Conservation (phyloP, 1,140 invertebrate genomes). For the Drosophila pectinifera region DNA sequence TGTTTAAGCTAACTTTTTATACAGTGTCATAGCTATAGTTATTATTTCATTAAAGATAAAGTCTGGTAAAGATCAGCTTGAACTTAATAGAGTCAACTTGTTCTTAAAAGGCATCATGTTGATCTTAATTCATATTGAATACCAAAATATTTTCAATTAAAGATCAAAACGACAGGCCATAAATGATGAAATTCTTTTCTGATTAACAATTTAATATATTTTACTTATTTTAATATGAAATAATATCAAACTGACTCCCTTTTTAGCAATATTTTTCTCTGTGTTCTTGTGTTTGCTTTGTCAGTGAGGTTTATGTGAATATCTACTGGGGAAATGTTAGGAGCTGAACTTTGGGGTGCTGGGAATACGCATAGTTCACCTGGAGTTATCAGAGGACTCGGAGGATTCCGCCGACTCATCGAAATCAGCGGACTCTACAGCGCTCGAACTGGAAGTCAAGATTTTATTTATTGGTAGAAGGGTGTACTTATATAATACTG, state of each 20-base stretch:
- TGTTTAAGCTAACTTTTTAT: too few relatives aligned
- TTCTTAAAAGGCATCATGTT: neutral
- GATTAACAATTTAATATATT: neutral
- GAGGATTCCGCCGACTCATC: slow-evolving; percentile 9
- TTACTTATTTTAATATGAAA: neutral
- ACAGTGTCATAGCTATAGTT: neutral
- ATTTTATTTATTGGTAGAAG: slow-evolving; percentile 1
- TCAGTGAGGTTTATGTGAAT: slow-evolving; percentile 12
- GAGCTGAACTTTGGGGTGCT: neutral
- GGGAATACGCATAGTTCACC: slow-evolving; percentile 46
- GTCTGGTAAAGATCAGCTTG: too few relatives aligned
- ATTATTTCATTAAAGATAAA: too few relatives aligned
- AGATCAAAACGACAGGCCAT: too few relatives aligned
- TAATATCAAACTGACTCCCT: neutral
- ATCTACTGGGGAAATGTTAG: slow-evolving; percentile 17
- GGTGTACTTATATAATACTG: neutral
- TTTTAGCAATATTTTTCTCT: too few relatives aligned
- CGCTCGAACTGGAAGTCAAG: slow-evolving; percentile 48
- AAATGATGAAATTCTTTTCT: too few relatives aligned
- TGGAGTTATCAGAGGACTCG: slow-evolving; percentile 33
- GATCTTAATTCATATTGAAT: neutral
- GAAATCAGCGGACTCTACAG: slow-evolving; percentile 2
- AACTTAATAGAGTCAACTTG: too few relatives aligned
- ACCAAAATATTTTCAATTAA: too few relatives aligned
- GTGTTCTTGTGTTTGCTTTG: slow-evolving; percentile 35